These are phyloP conservation scores for Puntigrus tetrazona DNA, from an alignment of 2,113 vertebrate species.

Conservation along the genomic window DNA sequence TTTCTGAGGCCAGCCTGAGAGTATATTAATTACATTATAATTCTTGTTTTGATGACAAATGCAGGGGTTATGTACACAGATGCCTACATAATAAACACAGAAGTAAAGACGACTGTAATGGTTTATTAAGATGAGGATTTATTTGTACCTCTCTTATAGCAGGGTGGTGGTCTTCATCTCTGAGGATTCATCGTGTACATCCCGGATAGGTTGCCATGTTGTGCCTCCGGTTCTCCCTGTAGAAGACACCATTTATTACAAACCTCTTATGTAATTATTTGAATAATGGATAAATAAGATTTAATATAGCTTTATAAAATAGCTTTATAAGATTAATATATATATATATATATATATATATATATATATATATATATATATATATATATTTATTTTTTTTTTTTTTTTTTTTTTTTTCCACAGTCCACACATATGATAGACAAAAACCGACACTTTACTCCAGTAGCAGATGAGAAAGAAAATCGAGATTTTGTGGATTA, in stretches of 20 bases:
- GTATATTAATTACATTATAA: not conserved
- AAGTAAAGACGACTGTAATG: not conserved
- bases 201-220: conserved; percentile 56
- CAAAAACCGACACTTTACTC: too few species aligned
- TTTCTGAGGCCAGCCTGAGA: not conserved
- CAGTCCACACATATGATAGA: too few species aligned
- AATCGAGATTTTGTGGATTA: too few species aligned
- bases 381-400: too few species aligned
- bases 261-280: not conserved
- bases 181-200: conserved; percentile 66
- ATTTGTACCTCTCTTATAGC: conserved; percentile 42
- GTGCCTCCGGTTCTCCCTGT: conserved; percentile 47
- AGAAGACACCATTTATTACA: not conserved
- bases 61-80: not conserved
- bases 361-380: too few species aligned
- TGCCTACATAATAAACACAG: not conserved
- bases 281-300: not conserved
- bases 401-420: too few species aligned
- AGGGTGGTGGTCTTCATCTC: conserved; percentile 14
- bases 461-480: too few species aligned
- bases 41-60: not conserved
- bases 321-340: too few species aligned
- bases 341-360: too few species aligned
- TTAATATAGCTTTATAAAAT: too few species aligned
- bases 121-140: not conserved